phyloP scores from a whole-genome alignment of 37 sponge, comb jelly and placozoan species.

The Cladorhizidae sp. region DNA sequence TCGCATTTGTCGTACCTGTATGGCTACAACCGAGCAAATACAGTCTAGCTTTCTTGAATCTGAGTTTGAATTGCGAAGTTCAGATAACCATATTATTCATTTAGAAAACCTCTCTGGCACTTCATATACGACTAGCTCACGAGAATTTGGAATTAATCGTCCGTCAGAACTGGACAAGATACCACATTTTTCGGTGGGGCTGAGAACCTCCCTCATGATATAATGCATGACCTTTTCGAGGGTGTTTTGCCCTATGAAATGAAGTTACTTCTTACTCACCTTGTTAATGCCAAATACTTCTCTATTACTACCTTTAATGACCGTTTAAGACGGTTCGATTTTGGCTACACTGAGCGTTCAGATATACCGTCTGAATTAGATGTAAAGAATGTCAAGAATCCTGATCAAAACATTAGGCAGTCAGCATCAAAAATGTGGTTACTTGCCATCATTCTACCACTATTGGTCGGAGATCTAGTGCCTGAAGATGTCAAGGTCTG shows the following conservation, averaged over 20 bases:
- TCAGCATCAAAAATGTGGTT: no score
- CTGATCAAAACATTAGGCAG: not conserved
- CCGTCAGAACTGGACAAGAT: not conserved
- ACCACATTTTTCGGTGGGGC: not conserved
- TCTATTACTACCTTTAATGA: constrained; percentile 14
- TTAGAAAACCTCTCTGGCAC: not conserved
- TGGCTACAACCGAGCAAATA: constrained; percentile 20
- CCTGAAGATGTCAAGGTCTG: constrained; percentile 32
- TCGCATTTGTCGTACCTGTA: constrained; percentile 24
- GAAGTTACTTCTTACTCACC: constrained; percentile 3
- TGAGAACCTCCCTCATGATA: constrained; percentile 26
- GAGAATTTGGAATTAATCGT: constrained; percentile 15
- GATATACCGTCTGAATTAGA: constrained; percentile 11
- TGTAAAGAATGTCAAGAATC: not conserved
- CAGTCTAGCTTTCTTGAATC: constrained; percentile 11
- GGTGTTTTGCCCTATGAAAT: constrained; percentile 43
- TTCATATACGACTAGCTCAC: no score
- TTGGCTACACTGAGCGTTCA: constrained; percentile 37
- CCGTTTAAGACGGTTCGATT: not conserved
- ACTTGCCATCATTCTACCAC: no score
- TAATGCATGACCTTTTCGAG: constrained; percentile 48
- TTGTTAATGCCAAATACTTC: constrained; percentile 18
- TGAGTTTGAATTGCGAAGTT: constrained; percentile 15
- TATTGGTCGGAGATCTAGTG: constrained; percentile 20
- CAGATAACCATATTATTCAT: constrained; percentile 15